Evolutionary conservation across 2,888 invertebrate genomes (phyloP).

Genomic region (Ichneumoninae sp.): DNA sequence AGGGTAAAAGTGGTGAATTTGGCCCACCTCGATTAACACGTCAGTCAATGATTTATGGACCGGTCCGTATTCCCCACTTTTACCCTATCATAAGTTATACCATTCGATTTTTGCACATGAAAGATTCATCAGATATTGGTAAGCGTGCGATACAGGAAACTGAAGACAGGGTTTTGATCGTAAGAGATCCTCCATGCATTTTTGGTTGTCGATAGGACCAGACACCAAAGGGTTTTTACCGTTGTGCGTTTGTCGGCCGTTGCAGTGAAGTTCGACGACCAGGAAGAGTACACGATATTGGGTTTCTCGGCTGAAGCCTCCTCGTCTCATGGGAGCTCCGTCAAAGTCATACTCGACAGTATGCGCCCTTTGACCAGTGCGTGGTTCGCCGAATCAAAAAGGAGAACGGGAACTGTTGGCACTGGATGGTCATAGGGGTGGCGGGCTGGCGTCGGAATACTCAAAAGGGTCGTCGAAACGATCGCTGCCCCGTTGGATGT

Average conservation of each 20-base stretch:
- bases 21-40: too few relatives aligned
- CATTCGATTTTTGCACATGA: too few relatives aligned
- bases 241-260: slow-evolving; percentile 26
- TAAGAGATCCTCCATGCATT: not conserved
- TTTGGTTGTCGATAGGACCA: not conserved
- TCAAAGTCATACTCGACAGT: slow-evolving; percentile 35
- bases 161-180: not conserved
- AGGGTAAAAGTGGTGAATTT: too few relatives aligned
- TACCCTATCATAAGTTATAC: too few relatives aligned
- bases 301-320: slow-evolving; percentile 33
- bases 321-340: slow-evolving; percentile 35
- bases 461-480: slow-evolving; percentile 1
- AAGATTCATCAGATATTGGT: too few relatives aligned
- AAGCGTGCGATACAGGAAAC: too few relatives aligned
- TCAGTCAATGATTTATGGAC: too few relatives aligned
- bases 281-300: slow-evolving; percentile 49
- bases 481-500: slow-evolving; percentile 9
- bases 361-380: slow-evolving; percentile 48
- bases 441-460: not conserved
- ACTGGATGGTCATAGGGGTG: not conserved
- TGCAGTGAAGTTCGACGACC: slow-evolving; percentile 12
- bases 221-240: not conserved
- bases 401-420: not conserved
- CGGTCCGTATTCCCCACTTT: too few relatives aligned
- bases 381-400: slow-evolving; percentile 41